Evolutionary conservation across 2,888 invertebrate species (phyloP).

Genomic region (Agrochola lota): DNA sequence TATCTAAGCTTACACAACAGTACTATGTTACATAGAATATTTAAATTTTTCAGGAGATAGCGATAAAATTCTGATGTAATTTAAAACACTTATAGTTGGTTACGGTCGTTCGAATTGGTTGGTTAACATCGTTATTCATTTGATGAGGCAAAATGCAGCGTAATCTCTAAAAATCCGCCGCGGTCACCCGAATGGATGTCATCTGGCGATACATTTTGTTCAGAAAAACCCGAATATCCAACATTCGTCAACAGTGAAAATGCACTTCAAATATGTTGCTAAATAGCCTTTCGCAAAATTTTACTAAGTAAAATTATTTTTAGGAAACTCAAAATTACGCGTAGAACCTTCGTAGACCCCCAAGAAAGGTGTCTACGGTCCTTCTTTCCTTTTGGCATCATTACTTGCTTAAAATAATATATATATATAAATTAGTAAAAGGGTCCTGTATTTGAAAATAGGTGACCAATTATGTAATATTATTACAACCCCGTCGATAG

Average conservation of each 20-base stretch:
- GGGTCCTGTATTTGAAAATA: background rate
- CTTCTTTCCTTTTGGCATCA: background rate
- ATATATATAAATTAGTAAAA: background rate
- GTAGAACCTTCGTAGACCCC: background rate
- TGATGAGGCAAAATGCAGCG: background rate
- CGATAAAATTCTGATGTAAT: too few relatives aligned
- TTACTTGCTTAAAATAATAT: too few relatives aligned
- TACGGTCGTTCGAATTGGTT: background rate
- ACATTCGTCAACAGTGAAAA: background rate
- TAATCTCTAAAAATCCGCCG: background rate
- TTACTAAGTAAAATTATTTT: background rate
- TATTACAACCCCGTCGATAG: background rate
- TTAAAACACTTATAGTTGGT: too few relatives aligned
- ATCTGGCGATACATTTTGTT: background rate
- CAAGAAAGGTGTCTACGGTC: background rate
- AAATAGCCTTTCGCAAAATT: background rate
- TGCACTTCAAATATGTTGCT: background rate
- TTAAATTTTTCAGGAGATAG: too few relatives aligned
- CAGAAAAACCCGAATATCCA: background rate
- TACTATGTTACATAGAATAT: too few relatives aligned
- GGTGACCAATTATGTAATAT: background rate
- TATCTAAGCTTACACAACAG: too few relatives aligned
- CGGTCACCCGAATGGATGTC: background rate
- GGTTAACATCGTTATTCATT: background rate
- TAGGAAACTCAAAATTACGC: background rate